Evolutionary conservation across 2,797 vertebrate genomes (phyloP).

Genomic region (Galagoides demidoff): DNA sequence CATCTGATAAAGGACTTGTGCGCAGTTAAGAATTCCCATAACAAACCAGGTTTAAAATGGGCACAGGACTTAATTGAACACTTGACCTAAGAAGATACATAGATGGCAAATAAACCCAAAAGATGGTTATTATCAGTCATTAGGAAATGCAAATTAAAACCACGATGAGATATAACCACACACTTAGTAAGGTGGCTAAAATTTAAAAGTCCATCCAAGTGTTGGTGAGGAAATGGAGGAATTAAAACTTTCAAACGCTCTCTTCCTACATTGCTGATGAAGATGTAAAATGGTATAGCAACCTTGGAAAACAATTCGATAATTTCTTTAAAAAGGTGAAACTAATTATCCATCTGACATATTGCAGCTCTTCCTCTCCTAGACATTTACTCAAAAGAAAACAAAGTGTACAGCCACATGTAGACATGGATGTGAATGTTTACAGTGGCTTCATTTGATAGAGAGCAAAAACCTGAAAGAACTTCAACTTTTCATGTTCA

Average conservation of each 20-base stretch:
- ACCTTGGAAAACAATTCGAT: conserved; percentile 1
- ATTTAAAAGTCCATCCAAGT: background rate
- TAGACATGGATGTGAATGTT: background rate
- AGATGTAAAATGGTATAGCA: background rate
- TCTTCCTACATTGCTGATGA: background rate
- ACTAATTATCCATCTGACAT: background rate
- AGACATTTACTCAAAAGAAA: conserved; percentile 32
- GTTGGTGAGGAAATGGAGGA: background rate
- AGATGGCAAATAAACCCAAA: background rate
- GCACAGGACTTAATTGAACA: background rate
- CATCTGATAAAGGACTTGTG: background rate
- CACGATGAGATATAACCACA: background rate
- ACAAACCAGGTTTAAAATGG: background rate
- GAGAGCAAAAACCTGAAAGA: conserved; percentile 7
- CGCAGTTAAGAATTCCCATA: background rate
- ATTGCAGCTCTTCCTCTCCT: background rate
- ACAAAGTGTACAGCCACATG: background rate
- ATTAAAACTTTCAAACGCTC: background rate
- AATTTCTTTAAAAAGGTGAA: background rate
- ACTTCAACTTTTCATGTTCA: background rate
- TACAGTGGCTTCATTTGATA: background rate
- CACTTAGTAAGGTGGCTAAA: background rate
- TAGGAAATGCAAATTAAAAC: conserved; percentile 31
- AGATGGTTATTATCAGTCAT: background rate
- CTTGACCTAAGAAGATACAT: background rate